These are phyloP conservation scores for Melanargia galathea DNA, from an alignment of 2,888 invertebrate genomes.

Conservation along the genomic window DNA sequence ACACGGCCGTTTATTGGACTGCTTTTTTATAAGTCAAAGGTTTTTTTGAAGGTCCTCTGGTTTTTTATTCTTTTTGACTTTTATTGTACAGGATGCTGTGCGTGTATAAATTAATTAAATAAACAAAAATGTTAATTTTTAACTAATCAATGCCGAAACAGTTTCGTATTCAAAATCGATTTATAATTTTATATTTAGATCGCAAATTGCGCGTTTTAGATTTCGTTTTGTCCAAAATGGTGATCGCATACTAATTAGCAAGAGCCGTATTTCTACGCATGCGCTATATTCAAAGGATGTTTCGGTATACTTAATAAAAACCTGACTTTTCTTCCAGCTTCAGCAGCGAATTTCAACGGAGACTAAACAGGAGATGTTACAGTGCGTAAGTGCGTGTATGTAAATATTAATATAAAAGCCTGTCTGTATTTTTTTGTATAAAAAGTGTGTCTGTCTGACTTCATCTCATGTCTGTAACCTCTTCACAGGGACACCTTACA, in stretches of 20 bases:
- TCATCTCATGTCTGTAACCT: too few relatives aligned
- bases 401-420: too few relatives aligned
- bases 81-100: not conserved
- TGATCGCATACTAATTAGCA: too few relatives aligned
- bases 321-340: too few relatives aligned
- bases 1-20: slow-evolving; percentile 2
- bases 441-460: too few relatives aligned
- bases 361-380: too few relatives aligned
- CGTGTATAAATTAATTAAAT: not conserved
- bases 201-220: not conserved
- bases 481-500: too few relatives aligned
- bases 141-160: not conserved
- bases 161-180: not conserved
- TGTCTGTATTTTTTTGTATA: too few relatives aligned
- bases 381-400: too few relatives aligned
- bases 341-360: too few relatives aligned
- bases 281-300: not conserved
- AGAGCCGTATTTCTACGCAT: not conserved
- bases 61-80: not conserved
- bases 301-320: too few relatives aligned
- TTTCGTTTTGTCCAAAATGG: not conserved
- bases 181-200: not conserved
- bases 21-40: slow-evolving; percentile 4
- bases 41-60: not conserved
- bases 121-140: not conserved